Evolutionary conservation across 2,113 vertebrate species (phyloP), one percentile per base, ranked within the genome.

Genomic region (Xiphophorus couchianus): DNA sequence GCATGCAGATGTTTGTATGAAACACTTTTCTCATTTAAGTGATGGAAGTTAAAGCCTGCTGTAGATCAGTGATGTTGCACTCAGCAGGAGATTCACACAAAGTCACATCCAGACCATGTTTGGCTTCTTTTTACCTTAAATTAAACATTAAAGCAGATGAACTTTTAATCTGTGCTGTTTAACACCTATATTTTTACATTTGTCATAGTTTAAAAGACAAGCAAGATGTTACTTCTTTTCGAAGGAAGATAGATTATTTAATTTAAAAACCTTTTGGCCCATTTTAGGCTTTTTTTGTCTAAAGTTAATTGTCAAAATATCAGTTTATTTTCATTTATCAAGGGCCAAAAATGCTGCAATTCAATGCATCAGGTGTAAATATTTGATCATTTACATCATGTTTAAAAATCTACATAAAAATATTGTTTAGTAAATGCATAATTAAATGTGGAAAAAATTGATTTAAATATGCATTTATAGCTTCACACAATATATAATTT

Each of bases 1-100:
- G 89, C 88, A 91, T 89, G 90, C 78, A 29, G 79, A 71, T 76
- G 73, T 88, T 84, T 83, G 86, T 87, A 90, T 91, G 82, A 29
- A 29, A 68, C 14, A 54, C 31, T 44, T 51, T 51, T 35, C 30
- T 7, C 12, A 0, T 5, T 4, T 25, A 66, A 72, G 51, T 39
- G 27, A 14, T 17, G 73, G 60, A 77, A 74, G 69, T 4, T 51
- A 58, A 31, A 7, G 9, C 28, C 71, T 58, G 48, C 12, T 58
- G 35, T 33, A 5, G 35, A 17, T 37, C 37, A 30, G 9, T 69
- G 73, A 74, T 33, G 62, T 29, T 27, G 31, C 33, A 27, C 66
- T 61, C 48, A n/a, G 51, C 44, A 48, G 44, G 15, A 48, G 17
- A 19, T 9, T 9, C 51, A 11, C 22, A 25, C 10, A 3, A 58